phyloP scores from a whole-genome alignment of 2,113 vertebrate genomes.

The Rhinolophus ferrumequinum region DNA sequence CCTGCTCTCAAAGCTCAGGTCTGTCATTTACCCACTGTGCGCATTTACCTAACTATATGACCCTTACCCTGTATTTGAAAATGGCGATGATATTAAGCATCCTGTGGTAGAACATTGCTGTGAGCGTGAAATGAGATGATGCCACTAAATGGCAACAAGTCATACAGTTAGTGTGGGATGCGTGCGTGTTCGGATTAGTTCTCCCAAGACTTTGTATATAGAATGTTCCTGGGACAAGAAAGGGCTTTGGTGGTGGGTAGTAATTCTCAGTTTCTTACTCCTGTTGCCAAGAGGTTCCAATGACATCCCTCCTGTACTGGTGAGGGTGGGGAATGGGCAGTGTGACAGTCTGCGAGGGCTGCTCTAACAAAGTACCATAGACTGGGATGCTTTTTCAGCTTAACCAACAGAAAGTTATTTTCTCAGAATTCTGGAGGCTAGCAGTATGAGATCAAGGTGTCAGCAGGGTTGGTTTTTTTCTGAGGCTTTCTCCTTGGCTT shows the following conservation, averaged over 20 bases:
- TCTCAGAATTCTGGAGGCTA: not conserved
- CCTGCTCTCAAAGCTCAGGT: not conserved
- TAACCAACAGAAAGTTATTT: not conserved
- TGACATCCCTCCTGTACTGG: not conserved
- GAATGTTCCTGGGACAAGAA: not conserved
- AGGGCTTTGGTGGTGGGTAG: not conserved
- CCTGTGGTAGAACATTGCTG: not conserved
- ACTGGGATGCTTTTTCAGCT: not conserved
- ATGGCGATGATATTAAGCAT: not conserved
- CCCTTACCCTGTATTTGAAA: not conserved
- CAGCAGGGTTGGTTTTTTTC: not conserved
- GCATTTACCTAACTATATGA: not conserved
- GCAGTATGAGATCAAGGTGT: not conserved
- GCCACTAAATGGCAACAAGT: not conserved
- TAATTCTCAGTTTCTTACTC: not conserved
- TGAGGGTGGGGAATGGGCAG: not conserved
- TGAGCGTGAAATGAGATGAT: not conserved
- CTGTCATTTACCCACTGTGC: not conserved
- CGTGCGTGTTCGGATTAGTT: not conserved
- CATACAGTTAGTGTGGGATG: accelerated
- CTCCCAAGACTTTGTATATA: not conserved
- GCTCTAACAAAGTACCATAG: not conserved
- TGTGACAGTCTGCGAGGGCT: not conserved
- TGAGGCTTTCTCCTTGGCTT: not conserved
- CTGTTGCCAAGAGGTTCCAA: not conserved